A percentile compares a stretch with the other conserved stretches of the same genome.
These are phyloP conservation scores for Syngnathus acus DNA, from an alignment of 2,797 vertebrate species.

Conservation along the genomic window DNA sequence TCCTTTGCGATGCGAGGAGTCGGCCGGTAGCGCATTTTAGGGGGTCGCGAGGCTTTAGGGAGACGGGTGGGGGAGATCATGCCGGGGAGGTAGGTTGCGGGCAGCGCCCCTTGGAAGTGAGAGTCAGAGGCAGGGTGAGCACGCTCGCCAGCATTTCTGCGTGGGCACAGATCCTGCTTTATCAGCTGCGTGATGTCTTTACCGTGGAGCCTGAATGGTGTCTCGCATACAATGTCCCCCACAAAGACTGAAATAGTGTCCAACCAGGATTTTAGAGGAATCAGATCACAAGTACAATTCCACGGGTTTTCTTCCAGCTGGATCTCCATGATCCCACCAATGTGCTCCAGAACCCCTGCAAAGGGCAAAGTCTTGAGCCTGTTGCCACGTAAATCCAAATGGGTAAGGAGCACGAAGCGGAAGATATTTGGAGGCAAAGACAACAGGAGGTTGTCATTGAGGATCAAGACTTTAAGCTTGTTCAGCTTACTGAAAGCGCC, in stretches of 20 bases:
- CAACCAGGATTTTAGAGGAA: constrained; percentile 93
- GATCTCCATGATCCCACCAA: constrained; percentile 97
- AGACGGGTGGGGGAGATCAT: constrained; percentile 75
- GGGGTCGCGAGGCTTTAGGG: constrained; percentile 86
- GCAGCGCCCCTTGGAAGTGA: constrained; percentile 70
- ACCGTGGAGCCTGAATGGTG: constrained; percentile 90
- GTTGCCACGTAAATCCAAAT: constrained; percentile 95
- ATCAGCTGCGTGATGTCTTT: constrained; percentile 95
- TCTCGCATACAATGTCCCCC: constrained; percentile 94
- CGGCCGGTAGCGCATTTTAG: constrained; percentile 87
- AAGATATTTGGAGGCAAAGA: constrained; percentile 94
- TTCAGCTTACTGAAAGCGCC: constrained; percentile 93
- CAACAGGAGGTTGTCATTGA: constrained; percentile 94
- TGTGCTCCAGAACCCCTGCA: constrained; percentile 92
- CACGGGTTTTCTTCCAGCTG: constrained; percentile 97
- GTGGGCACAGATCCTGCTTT: constrained; percentile 91
- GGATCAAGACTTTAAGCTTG: constrained; percentile 94
- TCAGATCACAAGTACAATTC: constrained; percentile 96
- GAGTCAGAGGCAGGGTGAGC: constrained; percentile 76
- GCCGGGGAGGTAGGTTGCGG: constrained; percentile 80
- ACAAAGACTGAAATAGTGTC: constrained; percentile 96
- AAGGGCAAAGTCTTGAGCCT: constrained; percentile 91
- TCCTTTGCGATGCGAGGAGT: constrained; percentile 87
- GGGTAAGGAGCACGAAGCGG: constrained; percentile 93
- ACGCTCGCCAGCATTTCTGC: constrained; percentile 77